Evolutionary conservation across 1,140 invertebrate species (phyloP).

Genomic region (Papilio machaon): DNA sequence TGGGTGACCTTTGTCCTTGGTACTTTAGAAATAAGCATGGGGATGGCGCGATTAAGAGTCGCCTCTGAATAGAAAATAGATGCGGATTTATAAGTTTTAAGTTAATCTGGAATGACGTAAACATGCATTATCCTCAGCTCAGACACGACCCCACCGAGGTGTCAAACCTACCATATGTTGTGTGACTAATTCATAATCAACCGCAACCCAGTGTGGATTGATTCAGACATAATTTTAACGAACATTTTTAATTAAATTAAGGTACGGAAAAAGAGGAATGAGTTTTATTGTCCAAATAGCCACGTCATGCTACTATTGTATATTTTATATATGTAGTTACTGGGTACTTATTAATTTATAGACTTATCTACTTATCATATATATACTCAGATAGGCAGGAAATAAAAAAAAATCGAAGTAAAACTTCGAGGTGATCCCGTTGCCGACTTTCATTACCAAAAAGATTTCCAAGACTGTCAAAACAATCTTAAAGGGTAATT

Average conservation of each 20-base stretch:
- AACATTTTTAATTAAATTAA: too few relatives aligned
- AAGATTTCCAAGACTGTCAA: background rate
- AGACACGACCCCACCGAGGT: too few relatives aligned
- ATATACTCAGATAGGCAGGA: background rate
- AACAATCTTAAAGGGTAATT: conserved; percentile 20
- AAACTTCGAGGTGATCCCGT: conserved; percentile 28
- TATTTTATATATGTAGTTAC: background rate
- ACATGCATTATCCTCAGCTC: background rate
- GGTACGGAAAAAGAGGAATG: too few relatives aligned
- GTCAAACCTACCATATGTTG: too few relatives aligned
- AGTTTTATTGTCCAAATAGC: too few relatives aligned
- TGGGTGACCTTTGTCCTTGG: background rate
- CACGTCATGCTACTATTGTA: background rate
- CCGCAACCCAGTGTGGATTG: too few relatives aligned
- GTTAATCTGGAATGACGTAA: background rate
- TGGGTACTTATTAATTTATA: background rate
- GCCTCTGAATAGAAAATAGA: background rate
- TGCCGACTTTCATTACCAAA: background rate
- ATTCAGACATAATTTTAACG: too few relatives aligned
- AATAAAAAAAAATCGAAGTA: conserved; percentile 10
- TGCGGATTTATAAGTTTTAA: background rate
- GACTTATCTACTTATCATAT: too few relatives aligned
- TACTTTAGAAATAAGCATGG: background rate
- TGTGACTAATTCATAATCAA: too few relatives aligned
- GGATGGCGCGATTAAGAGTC: background rate